Evolutionary conservation across 2,797 vertebrate species (phyloP).

Genomic region (Sorex maritimensis): DNA sequence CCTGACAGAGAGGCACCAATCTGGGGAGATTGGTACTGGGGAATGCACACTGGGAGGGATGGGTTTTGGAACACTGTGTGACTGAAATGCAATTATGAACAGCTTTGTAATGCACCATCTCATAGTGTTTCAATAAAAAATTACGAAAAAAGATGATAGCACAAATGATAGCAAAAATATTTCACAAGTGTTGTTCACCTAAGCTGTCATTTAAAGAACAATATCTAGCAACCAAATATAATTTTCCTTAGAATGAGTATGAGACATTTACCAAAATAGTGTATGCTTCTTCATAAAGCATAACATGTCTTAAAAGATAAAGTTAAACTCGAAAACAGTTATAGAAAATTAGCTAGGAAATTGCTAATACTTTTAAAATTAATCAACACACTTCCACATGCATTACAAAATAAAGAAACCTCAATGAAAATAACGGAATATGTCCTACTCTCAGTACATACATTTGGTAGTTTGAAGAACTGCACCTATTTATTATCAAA

Average conservation of each 20-base stretch:
- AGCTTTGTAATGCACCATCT: too few relatives aligned
- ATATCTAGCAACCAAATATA: not conserved
- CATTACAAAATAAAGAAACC: not conserved
- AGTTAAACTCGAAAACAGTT: slow-evolving; percentile 43
- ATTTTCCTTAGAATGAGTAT: not conserved
- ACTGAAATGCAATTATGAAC: too few relatives aligned
- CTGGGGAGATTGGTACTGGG: too few relatives aligned
- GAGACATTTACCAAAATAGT: not conserved
- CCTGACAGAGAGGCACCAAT: too few relatives aligned
- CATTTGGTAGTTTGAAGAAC: not conserved
- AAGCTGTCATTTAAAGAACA: not conserved
- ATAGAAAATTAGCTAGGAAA: not conserved
- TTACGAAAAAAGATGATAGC: too few relatives aligned
- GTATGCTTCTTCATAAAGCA: not conserved
- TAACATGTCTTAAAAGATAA: not conserved
- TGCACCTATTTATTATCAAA: not conserved
- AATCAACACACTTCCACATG: not conserved
- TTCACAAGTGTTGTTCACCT: not conserved
- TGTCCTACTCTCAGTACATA: not conserved
- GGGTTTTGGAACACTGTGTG: too few relatives aligned
- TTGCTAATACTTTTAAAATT: not conserved
- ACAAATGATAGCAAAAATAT: too few relatives aligned
- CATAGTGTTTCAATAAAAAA: too few relatives aligned
- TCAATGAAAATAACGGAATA: not conserved
- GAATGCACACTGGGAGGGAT: too few relatives aligned